Percentiles rank a stretch among this genome's conserved stretches.
phyloP scores from a whole-genome alignment of 2,113 vertebrate species.

The Microcebus murinus region DNA sequence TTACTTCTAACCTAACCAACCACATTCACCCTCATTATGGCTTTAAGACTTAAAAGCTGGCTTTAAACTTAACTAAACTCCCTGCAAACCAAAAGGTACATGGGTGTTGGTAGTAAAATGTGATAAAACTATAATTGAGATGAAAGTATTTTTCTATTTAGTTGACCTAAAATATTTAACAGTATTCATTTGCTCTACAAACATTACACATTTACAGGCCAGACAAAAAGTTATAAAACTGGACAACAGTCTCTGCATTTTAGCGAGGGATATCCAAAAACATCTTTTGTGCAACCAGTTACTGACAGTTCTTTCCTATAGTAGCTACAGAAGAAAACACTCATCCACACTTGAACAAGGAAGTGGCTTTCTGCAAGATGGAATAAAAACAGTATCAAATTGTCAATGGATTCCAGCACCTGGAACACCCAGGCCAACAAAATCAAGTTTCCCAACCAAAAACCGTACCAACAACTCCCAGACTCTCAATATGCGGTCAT shows the following conservation, averaged over 20 bases:
- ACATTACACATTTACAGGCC: not conserved
- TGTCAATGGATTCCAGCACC: slow-evolving; percentile 41
- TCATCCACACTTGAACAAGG: slow-evolving; percentile 22
- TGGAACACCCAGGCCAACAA: slow-evolving; percentile 23
- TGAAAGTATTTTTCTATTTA: slow-evolving; percentile 22
- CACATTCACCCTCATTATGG: not conserved
- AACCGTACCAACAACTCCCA: slow-evolving; percentile 49
- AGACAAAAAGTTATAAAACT: slow-evolving; percentile 19
- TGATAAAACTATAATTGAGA: not conserved
- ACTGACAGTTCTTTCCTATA: slow-evolving; percentile 58
- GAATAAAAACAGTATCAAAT: slow-evolving; percentile 34
- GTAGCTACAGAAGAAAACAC: slow-evolving; percentile 52
- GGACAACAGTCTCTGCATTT: not conserved
- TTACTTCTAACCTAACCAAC: slow-evolving; percentile 49
- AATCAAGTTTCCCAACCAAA: slow-evolving; percentile 60
- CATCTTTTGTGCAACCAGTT: slow-evolving; percentile 46
- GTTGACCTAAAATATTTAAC: slow-evolving; percentile 50
- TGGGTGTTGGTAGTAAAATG: not conserved
- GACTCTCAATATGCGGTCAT: slow-evolving; percentile 37
- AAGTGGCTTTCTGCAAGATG: slow-evolving; percentile 2
- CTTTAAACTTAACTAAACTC: slow-evolving; percentile 53
- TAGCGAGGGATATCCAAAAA: slow-evolving; percentile 30
- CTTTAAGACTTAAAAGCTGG: slow-evolving; percentile 31
- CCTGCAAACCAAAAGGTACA: slow-evolving; percentile 11
- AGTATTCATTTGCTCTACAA: slow-evolving; percentile 20